phyloP scores from a whole-genome alignment of 2,888 invertebrate species.

The Xestobium rufovillosum region DNA sequence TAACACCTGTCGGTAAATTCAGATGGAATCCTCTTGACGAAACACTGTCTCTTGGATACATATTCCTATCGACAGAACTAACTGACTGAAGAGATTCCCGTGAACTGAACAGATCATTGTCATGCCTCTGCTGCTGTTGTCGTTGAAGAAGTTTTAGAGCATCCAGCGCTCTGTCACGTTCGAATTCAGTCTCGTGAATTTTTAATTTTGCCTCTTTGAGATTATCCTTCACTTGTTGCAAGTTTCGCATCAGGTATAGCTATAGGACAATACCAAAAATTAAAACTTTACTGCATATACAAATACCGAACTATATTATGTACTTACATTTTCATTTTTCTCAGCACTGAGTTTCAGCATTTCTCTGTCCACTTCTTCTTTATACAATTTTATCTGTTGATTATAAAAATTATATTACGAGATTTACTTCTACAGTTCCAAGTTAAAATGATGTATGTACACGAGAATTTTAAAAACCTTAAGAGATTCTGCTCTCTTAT shows the following conservation, averaged over 20 bases:
- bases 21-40: not conserved
- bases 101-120: slow-evolving; percentile 6
- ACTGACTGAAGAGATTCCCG: slow-evolving; percentile 18
- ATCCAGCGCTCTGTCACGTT: slow-evolving; percentile 4
- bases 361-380: slow-evolving; percentile 56
- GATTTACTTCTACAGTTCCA: too few species aligned
- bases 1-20: not conserved
- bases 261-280: too few species aligned
- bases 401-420: too few species aligned
- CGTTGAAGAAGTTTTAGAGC: not conserved
- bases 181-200: not conserved
- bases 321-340: slow-evolving; percentile 48
- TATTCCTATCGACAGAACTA: too few species aligned
- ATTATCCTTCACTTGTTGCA: slow-evolving; percentile 21
- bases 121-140: not conserved
- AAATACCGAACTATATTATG: too few species aligned
- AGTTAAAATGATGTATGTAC: too few species aligned
- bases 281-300: too few species aligned
- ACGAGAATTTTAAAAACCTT: too few species aligned
- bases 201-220: slow-evolving; percentile 2
- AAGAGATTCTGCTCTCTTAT: too few species aligned
- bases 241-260: too few species aligned
- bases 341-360: slow-evolving; percentile 48
- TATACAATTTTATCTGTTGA: slow-evolving; percentile 55
- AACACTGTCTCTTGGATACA: too few species aligned